Percentiles rank a stretch among this genome's conserved stretches.
Conservation (phyloP, 64 coral and sea anemone species). For the Stichodactyla mertensii region DNA sequence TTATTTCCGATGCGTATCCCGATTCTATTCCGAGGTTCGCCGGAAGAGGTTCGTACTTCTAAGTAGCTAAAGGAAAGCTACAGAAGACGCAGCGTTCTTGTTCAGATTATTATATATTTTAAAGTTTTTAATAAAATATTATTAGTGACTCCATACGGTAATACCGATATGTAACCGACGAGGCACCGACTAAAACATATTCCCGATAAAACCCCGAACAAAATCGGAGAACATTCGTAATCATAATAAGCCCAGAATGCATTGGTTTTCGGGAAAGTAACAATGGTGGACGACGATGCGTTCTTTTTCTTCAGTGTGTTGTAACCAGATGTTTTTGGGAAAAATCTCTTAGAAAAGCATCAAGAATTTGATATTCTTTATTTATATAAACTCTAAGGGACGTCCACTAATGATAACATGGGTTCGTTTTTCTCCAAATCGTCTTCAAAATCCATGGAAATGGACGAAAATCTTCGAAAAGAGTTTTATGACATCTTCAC, state of each 20-base stretch:
- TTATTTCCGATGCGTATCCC: no score
- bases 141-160: no score
- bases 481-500: conserved; percentile 2
- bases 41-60: no score
- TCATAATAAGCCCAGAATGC: not conserved
- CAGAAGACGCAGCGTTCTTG: no score
- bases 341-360: not conserved
- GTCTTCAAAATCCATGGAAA: not conserved
- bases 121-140: no score
- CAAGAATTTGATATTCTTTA: not conserved
- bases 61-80: no score
- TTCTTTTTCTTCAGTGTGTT: not conserved
- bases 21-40: no score
- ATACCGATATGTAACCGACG: no score
- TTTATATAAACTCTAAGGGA: not conserved
- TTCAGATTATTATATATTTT: no score
- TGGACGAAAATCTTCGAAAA: conserved; percentile 8
- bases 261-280: not conserved
- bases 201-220: not conserved
- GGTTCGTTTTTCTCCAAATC: not conserved
- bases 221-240: not conserved
- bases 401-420: not conserved
- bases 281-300: not conserved
- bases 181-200: no score
- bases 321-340: not conserved